Conservation (phyloP, 23 tunicate species). For the Oikopleura albicans region DNA sequence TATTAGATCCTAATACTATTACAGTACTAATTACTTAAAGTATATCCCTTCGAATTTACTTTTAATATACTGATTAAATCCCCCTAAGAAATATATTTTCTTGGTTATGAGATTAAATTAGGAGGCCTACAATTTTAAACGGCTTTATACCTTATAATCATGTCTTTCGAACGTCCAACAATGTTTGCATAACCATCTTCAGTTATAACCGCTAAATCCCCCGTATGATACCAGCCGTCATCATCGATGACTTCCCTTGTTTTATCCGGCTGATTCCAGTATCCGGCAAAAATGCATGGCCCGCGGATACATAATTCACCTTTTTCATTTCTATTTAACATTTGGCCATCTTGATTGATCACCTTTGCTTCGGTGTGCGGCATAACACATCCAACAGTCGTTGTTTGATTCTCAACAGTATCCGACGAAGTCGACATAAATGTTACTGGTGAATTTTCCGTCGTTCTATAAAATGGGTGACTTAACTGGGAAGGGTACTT, state of each 20-base stretch:
- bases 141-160: too few species aligned
- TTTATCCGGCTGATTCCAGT: conserved; percentile 57
- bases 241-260: conserved; percentile 38
- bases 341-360: conserved; percentile 14
- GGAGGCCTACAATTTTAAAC: too few species aligned
- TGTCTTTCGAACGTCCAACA: conserved; percentile 61
- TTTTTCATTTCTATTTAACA: conserved; percentile 33
- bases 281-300: conserved; percentile 54
- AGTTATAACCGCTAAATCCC: conserved; percentile 49
- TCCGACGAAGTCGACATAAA: conserved; percentile 25
- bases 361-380: conserved; percentile 14
- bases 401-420: conserved; percentile 27
- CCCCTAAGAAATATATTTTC: too few species aligned
- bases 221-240: conserved; percentile 65
- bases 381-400: conserved; percentile 33
- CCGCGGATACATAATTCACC: conserved; percentile 77
- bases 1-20: too few species aligned
- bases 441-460: conserved; percentile 74
- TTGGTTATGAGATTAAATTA: too few species aligned
- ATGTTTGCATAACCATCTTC: conserved; percentile 50
- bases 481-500: too few species aligned
- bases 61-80: too few species aligned
- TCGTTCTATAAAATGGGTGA: too few species aligned
- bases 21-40: too few species aligned
- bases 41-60: too few species aligned